Conservation (phyloP, 2,113 vertebrate species). For the Asarcornis scutulata region DNA sequence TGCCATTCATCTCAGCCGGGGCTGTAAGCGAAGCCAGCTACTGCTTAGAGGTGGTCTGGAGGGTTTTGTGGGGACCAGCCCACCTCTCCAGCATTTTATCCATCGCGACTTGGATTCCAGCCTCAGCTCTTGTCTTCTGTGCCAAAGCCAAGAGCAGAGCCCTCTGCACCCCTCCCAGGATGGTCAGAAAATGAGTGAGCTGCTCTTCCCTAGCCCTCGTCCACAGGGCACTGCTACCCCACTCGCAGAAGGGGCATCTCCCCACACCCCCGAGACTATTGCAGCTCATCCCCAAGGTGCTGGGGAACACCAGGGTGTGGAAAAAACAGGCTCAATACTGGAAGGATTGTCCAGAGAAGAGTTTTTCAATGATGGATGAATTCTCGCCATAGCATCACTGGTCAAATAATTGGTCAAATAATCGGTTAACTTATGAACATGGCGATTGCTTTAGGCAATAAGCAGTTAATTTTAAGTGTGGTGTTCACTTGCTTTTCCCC, state of each 20-base stretch:
- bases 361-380: background rate
- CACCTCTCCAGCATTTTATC: background rate
- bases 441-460: background rate
- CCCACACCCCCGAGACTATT: background rate
- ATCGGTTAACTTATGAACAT: background rate
- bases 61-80: background rate
- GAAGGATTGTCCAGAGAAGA: background rate
- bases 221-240: fast-evolving
- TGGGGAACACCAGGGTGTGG: background rate
- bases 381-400: background rate
- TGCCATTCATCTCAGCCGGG: background rate
- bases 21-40: background rate
- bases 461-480: background rate
- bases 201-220: background rate
- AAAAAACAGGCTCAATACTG: background rate
- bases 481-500: background rate
- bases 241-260: fast-evolving
- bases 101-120: background rate
- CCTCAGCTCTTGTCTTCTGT: background rate
- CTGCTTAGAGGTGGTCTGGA: background rate
- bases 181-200: background rate
- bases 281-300: fast-evolving
- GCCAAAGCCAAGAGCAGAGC: background rate
- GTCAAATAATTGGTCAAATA: background rate
- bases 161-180: background rate